Evolutionary conservation across 2,797 vertebrate species (phyloP), one percentile per base, ranked within the genome.

Genomic region (Pangasius krempfi): DNA sequence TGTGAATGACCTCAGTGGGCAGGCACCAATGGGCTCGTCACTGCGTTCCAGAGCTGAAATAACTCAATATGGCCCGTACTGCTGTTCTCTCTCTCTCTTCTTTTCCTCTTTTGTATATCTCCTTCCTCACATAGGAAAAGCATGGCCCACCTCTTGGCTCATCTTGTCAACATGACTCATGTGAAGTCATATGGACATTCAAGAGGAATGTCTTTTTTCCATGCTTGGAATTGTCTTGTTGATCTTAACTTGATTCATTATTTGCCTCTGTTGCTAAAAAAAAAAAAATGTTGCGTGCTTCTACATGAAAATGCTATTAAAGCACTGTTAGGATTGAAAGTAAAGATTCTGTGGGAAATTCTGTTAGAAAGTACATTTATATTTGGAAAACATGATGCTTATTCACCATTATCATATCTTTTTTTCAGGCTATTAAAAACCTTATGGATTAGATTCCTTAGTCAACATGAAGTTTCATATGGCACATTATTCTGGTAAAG

Each of bases 1-100:
- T 92, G 91, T 79, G 52, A 91, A 90, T 96, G 94, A 95, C 90
- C 92, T 95, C 94, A 96, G 90, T 83, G 83, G 76, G 75, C 88
- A 91, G 91, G 90, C 92, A 92, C 87, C 91, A 89, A 88, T 80
- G 64, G 18, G 50, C 89, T 90, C 37, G 88, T 92, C 89, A 86
- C 89, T 82, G 91, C 90, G 89, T 89, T 92, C 91, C 90, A 82
- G 68, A 22, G 76, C 90, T 91, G 79, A 78, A 93, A 93, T 92
- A 90, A 90, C 92, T 93, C 89, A 47, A 92, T 81, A 92, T 88
- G 88, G 89, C 78, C 40, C 16, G 18, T 52, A 16, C 37, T 30
- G 47, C 47, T 47, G 47, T 47, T 47, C 47, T 47, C 84, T 88
- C 14, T 88, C 14, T 5, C 33, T n/a, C 56, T 50, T n/a, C 14